Conservation (phyloP, 1,140 invertebrate species). For the Bombus waltoni region DNA sequence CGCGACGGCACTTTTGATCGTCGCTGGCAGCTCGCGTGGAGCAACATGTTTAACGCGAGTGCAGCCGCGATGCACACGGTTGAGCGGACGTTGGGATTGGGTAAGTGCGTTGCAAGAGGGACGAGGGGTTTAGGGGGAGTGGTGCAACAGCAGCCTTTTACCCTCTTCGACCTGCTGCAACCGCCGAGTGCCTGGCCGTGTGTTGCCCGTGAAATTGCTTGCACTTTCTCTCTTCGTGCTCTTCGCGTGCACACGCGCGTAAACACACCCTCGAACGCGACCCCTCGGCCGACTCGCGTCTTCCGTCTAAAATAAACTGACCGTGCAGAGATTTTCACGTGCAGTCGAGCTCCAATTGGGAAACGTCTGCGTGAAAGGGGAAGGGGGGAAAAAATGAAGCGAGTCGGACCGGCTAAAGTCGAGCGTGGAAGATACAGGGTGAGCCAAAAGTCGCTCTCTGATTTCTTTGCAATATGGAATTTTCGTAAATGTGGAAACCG, state of each 20-base stretch:
- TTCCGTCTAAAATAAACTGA: conserved; percentile 72
- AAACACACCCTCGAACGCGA: not conserved
- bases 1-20: conserved; percentile 54
- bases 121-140: conserved; percentile 1
- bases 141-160: conserved; percentile 69
- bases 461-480: not conserved
- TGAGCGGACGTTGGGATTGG: conserved; percentile 47
- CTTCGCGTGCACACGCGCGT: conserved; percentile 19
- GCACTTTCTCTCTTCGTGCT: conserved; percentile 54
- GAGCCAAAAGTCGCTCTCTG: not conserved
- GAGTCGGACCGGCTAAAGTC: not conserved
- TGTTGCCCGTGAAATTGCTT: conserved; percentile 74
- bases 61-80: conserved; percentile 35
- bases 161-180: conserved; percentile 61
- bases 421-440: not conserved
- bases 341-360: conserved; percentile 60
- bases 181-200: not conserved
- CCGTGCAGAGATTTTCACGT: conserved; percentile 71
- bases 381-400: not conserved
- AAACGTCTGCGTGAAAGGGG: conserved; percentile 32
- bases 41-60: conserved; percentile 55
- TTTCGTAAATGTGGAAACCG: not conserved
- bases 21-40: conserved; percentile 36
- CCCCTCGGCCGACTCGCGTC: conserved; percentile 41
- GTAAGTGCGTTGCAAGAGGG: conserved; percentile 70